Base-by-base conservation (phyloP, 1,140 invertebrate genomes). In the Pachyrhynchus sulphureomaculatus region DNA sequence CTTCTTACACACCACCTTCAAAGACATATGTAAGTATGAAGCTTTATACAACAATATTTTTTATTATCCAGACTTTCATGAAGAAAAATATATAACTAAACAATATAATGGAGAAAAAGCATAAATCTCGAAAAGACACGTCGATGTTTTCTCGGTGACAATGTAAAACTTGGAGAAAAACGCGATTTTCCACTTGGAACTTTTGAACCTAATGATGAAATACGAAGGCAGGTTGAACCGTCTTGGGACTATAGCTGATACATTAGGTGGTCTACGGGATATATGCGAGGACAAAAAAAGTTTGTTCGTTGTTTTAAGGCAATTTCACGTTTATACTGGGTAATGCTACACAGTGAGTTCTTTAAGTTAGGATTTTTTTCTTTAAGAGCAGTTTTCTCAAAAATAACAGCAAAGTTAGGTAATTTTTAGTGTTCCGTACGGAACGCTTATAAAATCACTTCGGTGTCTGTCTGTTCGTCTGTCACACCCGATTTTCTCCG, bases 181-280 rank as follows among this genome's bases (percentile, higher is more conserved):
- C 56, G 33, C 41, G 56, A 49, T 59, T 59, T 59, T 51, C 56
- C 56, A 59, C 56, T 59, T 44, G 56, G 37, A 59, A 59, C 56
- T 59, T 59, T 59, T 51, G 56, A 59, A 59, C 56, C 45, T 59
- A 59, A 59, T 59, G 56, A 59, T 59, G 56, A 59, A 59, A 59
- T 59, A 59, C 56, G 23, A 20, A 10, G 47, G 13, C 36, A 10
- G 42, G 26, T 41, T 34, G 56, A 59, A 59, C 9, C 37, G 39
- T 21, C 56, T 2, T 15, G 47, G 56, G 47, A 51, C 20, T 4
- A 26, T 39, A 41, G 24, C 13, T 29, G 56, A 59, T 29, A 59
- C 56, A 59, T 59, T 59, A 41, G 26, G 37, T 49, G 56, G 24
- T 26, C 24, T 26, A 26, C 24, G 8, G 8, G 8, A 26, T 26